Conservation (phyloP, 2,797 vertebrate species). For the Acipenser transmontanus region DNA sequence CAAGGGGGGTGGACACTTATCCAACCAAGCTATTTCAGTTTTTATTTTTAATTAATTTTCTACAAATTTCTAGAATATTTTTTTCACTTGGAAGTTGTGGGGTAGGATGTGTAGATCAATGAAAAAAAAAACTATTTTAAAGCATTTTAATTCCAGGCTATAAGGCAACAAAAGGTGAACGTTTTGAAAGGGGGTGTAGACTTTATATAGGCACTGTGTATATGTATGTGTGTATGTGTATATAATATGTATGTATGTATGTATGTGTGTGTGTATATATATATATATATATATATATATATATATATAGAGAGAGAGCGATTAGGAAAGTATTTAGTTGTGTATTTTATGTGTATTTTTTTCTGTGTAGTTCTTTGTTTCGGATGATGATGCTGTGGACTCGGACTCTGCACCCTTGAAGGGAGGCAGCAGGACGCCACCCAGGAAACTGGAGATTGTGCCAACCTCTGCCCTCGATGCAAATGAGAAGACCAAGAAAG, state of each 20-base stretch:
- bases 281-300: background rate
- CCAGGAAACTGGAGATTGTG: conserved; percentile 35
- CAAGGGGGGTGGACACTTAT: background rate
- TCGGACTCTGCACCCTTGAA: conserved; percentile 14
- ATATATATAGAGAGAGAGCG: background rate
- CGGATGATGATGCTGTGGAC: conserved; percentile 47
- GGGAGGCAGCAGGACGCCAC: conserved; percentile 28
- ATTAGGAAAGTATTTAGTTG: background rate
- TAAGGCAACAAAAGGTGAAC: no score
- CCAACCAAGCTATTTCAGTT: background rate
- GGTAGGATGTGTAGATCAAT: no score
- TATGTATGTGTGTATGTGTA: no score
- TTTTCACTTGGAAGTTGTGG: no score
- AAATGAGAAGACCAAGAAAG: conserved; percentile 30
- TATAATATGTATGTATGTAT: conserved; percentile 2
- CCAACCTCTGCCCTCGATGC: conserved; percentile 30
- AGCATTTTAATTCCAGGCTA: no score
- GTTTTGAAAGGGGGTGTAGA: no score
- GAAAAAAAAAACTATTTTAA: no score
- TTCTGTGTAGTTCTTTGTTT: conserved; percentile 57
- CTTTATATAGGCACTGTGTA: no score
- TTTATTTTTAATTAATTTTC: background rate
- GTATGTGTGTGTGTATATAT: conserved; percentile 2
- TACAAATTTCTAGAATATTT: no score
- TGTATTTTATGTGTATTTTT: background rate